A percentile compares a stretch with the other conserved stretches of the same genome.
Conservation (phyloP, 2,113 vertebrate genomes). For the Anser cygnoides region DNA sequence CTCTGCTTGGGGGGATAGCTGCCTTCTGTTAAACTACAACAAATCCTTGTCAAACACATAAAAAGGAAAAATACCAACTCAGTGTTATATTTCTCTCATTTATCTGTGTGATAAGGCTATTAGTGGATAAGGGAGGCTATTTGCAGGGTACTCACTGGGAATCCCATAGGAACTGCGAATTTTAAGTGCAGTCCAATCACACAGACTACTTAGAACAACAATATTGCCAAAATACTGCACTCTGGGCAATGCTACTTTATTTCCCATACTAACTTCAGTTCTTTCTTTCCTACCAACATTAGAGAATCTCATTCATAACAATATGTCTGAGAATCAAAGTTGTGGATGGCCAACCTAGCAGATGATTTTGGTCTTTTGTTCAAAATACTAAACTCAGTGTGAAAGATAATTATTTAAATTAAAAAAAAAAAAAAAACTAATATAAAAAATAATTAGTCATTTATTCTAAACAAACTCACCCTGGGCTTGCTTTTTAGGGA, state of each 20-base stretch:
- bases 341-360: neutral
- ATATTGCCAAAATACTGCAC: neutral
- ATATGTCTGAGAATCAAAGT: neutral
- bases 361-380: neutral
- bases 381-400: neutral
- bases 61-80: neutral
- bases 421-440: neutral
- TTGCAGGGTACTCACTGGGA: neutral
- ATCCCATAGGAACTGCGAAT: neutral
- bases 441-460: neutral
- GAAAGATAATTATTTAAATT: neutral
- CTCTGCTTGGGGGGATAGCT: neutral
- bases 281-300: constrained; percentile 13
- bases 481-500: constrained; percentile 72
- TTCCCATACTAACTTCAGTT: constrained; percentile 8
- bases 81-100: neutral
- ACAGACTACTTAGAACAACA: neutral
- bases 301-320: neutral
- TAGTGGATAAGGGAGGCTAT: neutral
- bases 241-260: neutral
- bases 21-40: neutral
- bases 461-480: constrained; percentile 69
- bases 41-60: neutral
- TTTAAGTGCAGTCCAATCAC: neutral
- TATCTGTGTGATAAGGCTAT: fast-evolving